Base-by-base conservation (phyloP, 2,888 invertebrate genomes). In the Andrena hattorfiana region DNA sequence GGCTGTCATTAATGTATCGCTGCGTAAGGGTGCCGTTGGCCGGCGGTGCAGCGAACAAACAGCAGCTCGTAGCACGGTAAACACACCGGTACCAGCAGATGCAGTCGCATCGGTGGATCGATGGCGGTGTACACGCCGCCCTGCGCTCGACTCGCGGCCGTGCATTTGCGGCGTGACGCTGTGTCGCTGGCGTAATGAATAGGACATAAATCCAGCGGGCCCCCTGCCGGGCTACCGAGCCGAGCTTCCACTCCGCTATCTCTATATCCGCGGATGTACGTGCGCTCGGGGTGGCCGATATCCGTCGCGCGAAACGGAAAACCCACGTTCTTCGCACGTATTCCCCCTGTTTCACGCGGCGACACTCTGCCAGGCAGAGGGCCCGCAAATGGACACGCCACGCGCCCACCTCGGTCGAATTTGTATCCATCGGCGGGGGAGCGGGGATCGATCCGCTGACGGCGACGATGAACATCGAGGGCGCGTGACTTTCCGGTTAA, bases 1-100 rank as follows among this genome's bases (percentile, higher is more conserved):
- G 85, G 84, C 89, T 91, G 92, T 91, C 91, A 91, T 92, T 92
- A 91, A 92, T 90, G 92, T 90, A 92, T 91, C 90, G 90, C 89
- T 87, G 77, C 84, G 87, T 81, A 82, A 75, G 64, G 42, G 60
- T 51, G 68, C 64, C 73, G 51, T 63, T 66, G 66, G 54, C 60
- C 42, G 49, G 60, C 77, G 71, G 67, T 81, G 75, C 68, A 66
- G 59, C 72, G 82, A 85, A 83, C 85, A 86, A 86, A 83, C 82
- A 87, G 54, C 81, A 51, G 73, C 69, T 77, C 64, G 85, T 68
- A 71, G 79, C 73, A 83, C 81, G 81, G 87, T 86, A 90, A 91
- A 90, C 90, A 89, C 79, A 81, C 26, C 74, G 85, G 77, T 72
- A 66, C 73, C 48, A 74, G 73, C 73, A 63, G 68, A 66, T 80